Base-by-base conservation (phyloP, 2,113 vertebrate species). In the Eptesicus fuscus region DNA sequence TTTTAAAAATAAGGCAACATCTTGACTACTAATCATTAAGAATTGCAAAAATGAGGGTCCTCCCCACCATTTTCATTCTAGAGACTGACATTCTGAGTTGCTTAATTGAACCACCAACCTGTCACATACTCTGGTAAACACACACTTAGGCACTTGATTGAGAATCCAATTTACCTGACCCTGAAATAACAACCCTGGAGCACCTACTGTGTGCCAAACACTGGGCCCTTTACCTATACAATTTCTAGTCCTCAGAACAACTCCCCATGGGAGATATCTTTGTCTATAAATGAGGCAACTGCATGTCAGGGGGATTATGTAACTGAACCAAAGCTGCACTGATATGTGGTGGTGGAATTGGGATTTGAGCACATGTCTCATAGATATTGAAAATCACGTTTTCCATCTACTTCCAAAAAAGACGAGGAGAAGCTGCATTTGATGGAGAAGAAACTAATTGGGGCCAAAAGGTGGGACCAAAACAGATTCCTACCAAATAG, bases 1-100 rank as follows among this genome's bases (percentile, higher is more conserved):
- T 76, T 83, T 67, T 42, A 10, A 90, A 84, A 86, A 51, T 40
- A 78, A 77, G 65, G 56, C 56, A 78, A 37, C 7, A 9, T 32
- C 42, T 32, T 78, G 42, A 78, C 32, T 96, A 78, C 65, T 83
- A 20, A 80, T 53, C 35, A 79, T 30, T 96, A 94, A 83, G 84
- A 92, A 80, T 13, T 40, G 18, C 23, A 80, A 85, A 91, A 78
- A 69, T 56, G 23, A n/a, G 22, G 32, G 16, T 35, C 9, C 32
- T n/a, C n/a, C 44, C 22, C 20, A 2, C 53, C 28, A 59, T 35
- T 82, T 96, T 82, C 22, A 85, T 6, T 49, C 5, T 61, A 85
- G 79, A 90, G 67, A 63, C 8, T 80, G 70, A 71, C 8, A 49
- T 79, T 94, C 87, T 37, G 37, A 51, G 92, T 90, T 74, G 83